phyloP scores from a whole-genome alignment of 2,113 vertebrate species.

The Panthera uncia region DNA sequence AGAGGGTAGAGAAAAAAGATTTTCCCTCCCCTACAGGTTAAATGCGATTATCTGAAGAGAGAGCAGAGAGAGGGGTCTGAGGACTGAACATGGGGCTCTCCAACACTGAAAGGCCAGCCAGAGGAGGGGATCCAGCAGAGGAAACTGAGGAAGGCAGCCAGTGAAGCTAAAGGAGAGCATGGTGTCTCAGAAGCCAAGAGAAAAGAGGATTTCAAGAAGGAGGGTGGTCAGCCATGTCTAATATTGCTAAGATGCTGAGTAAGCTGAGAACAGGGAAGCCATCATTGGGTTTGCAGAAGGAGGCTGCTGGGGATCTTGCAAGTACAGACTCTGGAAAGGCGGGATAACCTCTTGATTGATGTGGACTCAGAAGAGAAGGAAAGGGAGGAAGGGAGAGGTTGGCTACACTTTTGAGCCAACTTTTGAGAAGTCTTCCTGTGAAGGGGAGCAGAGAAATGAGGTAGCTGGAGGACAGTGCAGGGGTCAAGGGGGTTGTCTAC shows the following conservation, averaged over 20 bases:
- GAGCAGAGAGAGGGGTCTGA: background rate
- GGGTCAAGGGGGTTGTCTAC: background rate
- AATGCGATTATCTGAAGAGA: background rate
- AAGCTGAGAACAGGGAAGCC: background rate
- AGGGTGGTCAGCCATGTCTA: background rate
- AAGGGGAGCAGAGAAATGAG: background rate
- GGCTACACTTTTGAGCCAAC: background rate
- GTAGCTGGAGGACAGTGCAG: background rate
- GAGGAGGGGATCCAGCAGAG: background rate
- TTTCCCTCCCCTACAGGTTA: background rate
- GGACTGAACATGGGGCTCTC: background rate
- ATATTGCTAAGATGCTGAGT: background rate
- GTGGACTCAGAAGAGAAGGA: background rate
- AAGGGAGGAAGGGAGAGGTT: background rate
- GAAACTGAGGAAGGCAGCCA: background rate
- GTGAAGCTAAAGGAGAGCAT: background rate
- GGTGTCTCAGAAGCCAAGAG: background rate
- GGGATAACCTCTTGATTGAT: background rate
- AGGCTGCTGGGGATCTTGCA: background rate
- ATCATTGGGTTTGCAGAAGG: background rate
- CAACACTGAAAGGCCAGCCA: background rate
- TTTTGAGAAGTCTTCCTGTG: background rate
- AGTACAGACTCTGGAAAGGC: background rate
- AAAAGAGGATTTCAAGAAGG: background rate
- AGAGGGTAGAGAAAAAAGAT: background rate